These are phyloP conservation scores for Neria commutata DNA, from an alignment of 2,888 invertebrate genomes.

Conservation along the genomic window DNA sequence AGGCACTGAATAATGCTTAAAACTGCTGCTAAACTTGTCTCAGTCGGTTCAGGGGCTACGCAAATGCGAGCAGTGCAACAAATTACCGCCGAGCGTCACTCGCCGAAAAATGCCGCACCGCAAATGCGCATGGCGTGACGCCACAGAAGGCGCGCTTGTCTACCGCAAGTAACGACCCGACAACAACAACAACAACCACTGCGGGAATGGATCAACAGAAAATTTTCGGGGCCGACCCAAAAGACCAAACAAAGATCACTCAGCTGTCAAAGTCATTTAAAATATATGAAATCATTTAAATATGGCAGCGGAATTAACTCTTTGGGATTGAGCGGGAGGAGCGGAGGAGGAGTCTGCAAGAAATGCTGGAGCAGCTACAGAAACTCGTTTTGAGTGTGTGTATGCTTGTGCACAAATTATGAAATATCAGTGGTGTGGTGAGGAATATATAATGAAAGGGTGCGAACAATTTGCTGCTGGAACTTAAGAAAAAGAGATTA, in stretches of 20 bases:
- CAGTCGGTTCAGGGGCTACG: background rate
- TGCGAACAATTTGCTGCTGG: no score
- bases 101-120: background rate
- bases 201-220: no score
- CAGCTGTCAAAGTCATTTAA: conserved; percentile 57
- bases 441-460: no score
- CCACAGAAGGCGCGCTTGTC: background rate
- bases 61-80: background rate
- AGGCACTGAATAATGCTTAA: background rate
- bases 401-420: no score
- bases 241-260: conserved; percentile 41
- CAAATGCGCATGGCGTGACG: background rate
- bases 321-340: no score
- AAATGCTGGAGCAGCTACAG: background rate
- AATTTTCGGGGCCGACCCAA: background rate
- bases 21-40: background rate
- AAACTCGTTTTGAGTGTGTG: background rate
- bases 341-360: background rate
- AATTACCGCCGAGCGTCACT: background rate
- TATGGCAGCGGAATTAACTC: no score
- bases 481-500: no score
- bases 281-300: conserved; percentile 50
- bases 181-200: no score
- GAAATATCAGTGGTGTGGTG: no score
- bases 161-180: background rate